Evolutionary conservation across 2,113 vertebrate genomes (phyloP), one percentile per base, ranked within the genome.

Genomic region (Malurus elegans): DNA sequence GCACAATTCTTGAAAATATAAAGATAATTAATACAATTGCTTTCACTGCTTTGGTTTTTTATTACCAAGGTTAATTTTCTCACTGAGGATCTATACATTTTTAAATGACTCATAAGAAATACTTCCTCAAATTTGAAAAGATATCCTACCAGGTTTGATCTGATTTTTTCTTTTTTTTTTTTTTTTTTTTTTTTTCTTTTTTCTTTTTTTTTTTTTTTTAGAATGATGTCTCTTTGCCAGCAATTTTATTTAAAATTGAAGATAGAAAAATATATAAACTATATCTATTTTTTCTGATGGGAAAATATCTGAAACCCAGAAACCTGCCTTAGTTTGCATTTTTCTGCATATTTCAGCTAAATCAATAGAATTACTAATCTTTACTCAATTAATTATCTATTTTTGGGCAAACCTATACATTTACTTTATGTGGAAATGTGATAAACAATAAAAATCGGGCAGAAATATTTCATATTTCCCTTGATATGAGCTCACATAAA

Each of bases 61-160:
- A 47, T 93, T 57, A 34, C 65, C 69, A 31, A 80, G 24, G 53
- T 95, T 92, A 80, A 91, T 87, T 96, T 97, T 88, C 42, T 70
- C 62, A 66, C 32, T 74, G 61, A 96, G 81, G 15, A 85, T n/a
- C 26, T 73, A 42, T 45, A 17, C 8, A 3, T 83, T 97, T 96
- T 82, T 26, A 94, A 95, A 66, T 1, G 5, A 25, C 38, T 72
- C 20, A 88, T 76, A 78, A 81, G 44, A 93, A 90, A 47, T 90
- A 82, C 75, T 78, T 87, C 24, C 36, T 95, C 36, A 32, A 42
- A 91, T 64, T 67, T 56, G 58, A 80, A 94, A 91, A 56, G 1
- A 54, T 47, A 45, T 4, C 18, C 9, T 60, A n/a, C 10, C 10
- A 79, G 20, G 9, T 88, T 86, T 1, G 4, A 87, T 80, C 7